Conservation (phyloP, 1,140 invertebrate genomes). For the Halictus rubicundus region DNA sequence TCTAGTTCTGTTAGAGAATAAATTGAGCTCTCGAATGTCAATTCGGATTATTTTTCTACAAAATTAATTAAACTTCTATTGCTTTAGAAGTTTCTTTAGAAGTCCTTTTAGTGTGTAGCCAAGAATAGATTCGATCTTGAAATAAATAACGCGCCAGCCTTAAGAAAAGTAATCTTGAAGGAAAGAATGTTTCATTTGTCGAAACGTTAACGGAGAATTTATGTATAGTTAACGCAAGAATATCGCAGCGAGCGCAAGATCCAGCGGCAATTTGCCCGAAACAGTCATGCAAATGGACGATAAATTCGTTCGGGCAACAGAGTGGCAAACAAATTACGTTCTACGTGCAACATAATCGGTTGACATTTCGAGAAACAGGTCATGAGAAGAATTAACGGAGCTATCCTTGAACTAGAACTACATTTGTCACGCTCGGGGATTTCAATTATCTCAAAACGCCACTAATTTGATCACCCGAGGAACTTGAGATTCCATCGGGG, state of each 20-base stretch:
- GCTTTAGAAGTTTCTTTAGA: too few relatives aligned
- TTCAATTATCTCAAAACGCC: not conserved
- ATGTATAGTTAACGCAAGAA: not conserved
- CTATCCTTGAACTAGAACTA: not conserved
- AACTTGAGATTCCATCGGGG: not conserved
- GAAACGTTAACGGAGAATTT: not conserved
- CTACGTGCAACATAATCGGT: not conserved
- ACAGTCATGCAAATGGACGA: not conserved
- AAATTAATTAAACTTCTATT: too few relatives aligned
- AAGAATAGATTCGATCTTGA: not conserved
- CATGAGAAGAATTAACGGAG: constrained; percentile 9
- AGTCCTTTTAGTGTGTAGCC: not conserved
- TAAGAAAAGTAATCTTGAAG: not conserved
- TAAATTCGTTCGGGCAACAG: not conserved
- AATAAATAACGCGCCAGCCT: not conserved
- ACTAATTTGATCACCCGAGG: not conserved
- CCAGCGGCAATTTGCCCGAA: not conserved
- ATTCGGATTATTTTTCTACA: too few relatives aligned
- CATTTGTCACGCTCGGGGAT: not conserved
- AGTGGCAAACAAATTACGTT: constrained; percentile 1
- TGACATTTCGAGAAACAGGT: constrained; percentile 2
- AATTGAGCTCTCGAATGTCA: too few relatives aligned
- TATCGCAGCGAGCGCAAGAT: not conserved
- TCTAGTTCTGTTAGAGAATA: too few relatives aligned
- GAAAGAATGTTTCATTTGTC: not conserved